Base-by-base conservation (phyloP, 2,797 vertebrate genomes). In the Neomorphus geoffroyi region DNA sequence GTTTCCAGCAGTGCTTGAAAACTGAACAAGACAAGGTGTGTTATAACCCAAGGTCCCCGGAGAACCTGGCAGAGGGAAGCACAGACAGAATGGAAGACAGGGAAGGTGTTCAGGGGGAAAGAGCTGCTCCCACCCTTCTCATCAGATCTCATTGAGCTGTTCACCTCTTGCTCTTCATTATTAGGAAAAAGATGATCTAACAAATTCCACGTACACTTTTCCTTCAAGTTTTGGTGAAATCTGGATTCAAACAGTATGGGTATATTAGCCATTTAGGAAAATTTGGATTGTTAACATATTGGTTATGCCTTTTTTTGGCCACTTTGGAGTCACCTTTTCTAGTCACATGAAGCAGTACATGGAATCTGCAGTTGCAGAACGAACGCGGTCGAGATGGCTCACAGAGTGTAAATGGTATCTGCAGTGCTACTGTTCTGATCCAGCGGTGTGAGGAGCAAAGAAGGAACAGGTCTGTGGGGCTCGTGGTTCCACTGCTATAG, bases 241-340 rank as follows among this genome's bases (percentile, higher is more conserved):
- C 24, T 32, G n/a, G 21, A 11, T 56, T 87, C 23, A 45, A 33
- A 17, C 27, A 10, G 7, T 61, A 26, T 69, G 18, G 0, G 1
- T 7, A 26, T 32, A 21, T 18, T 18, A 12, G 6, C 18, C 2
- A 1, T 27, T 87, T 43, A 56, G 51, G 28, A 66, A 66, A 46
- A 32, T 18, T 15, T 32, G 48, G n/a, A n/a, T 41, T 39, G 43
- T 35, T 73, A 22, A 35, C 1, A 1, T 17, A 9, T 33, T 26
- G 91, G 6, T 80, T 33, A 57, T 96, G 33, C 93, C 80, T 10
- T 14, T 66, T n/a, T 61, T 81, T 66, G 69, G 66, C 94, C 94
- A 58, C 96, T 65, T n/a, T 83, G 94, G 86, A 84, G 93, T 94
- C 96, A 74, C 61, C 45, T 74, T 90, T 92, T 60, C n/a, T 7